Evolutionary conservation across 2,888 invertebrate genomes (phyloP).

Genomic region (Hipparchia semele): DNA sequence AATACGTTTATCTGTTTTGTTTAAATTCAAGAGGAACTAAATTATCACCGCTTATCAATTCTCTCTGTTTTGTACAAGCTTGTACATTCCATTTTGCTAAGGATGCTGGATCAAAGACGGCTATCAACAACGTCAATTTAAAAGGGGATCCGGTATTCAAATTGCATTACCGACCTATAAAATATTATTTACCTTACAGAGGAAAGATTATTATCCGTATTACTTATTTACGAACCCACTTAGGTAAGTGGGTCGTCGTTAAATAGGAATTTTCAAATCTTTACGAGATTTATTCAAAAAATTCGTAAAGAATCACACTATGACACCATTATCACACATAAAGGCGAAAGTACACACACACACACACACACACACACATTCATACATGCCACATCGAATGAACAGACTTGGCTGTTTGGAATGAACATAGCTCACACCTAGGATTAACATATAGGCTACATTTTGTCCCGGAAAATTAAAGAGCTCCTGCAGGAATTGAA

Average conservation of each 20-base stretch:
- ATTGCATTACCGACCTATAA: slow-evolving; percentile 6
- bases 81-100: slow-evolving; percentile 1
- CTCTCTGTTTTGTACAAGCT: slow-evolving; percentile 44
- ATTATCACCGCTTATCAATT: slow-evolving; percentile 44
- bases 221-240: background rate
- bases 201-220: slow-evolving; percentile 12
- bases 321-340: too few species aligned
- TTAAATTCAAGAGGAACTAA: slow-evolving; percentile 42
- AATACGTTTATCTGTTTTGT: slow-evolving; percentile 13
- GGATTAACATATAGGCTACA: too few species aligned
- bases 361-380: too few species aligned
- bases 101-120: slow-evolving; percentile 14
- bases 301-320: too few species aligned
- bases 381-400: too few species aligned
- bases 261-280: slow-evolving; percentile 18
- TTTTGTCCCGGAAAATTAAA: too few species aligned
- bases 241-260: background rate
- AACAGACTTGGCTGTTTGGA: too few species aligned
- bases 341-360: too few species aligned
- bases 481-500: too few species aligned
- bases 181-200: slow-evolving; percentile 13
- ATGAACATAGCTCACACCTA: too few species aligned
- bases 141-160: background rate
- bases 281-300: background rate
- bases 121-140: slow-evolving; percentile 12